Base-by-base conservation (phyloP, 2,113 vertebrate species). In the Pluvianellus socialis region DNA sequence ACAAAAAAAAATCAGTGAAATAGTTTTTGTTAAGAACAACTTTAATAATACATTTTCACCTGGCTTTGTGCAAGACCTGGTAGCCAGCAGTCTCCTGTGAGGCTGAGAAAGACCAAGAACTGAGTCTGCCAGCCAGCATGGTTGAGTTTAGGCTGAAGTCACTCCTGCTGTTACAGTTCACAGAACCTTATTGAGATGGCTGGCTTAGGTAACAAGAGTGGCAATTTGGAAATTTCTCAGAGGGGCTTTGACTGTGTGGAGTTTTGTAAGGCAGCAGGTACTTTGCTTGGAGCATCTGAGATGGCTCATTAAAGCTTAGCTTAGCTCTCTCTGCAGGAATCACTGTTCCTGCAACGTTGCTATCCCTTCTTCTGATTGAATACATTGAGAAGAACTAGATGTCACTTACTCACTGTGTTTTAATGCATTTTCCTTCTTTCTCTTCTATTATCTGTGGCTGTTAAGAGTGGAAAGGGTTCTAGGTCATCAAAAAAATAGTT, bases 331-430 rank as follows among this genome's bases (percentile, higher is more conserved):
- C 38, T 59, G 63, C 26, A 72, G 84, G 63, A 91, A 44, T 38
- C n/a, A 6, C 14, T 1, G 1, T 67, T 81, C 50, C 61, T 4
- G 3, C 66, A n/a, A 9, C 0, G 6, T 20, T 74, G 14, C 9
- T 13, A 10, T 73, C 7, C 10, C 42, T 86, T 72, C 33, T 26
- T n/a, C 32, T 56, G 59, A 42, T 1, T 9, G 28, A 94, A 75
- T 26, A 61, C 35, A 20, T 47, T 2, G 33, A 66, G 59, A 47
- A 42, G 72, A 89, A 12, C 16, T 58, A 10, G 2, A 12, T 59
- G 53, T 10, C 14, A 22, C 79, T 79, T 73, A 3, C 38, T 91
- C 15, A 10, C 9, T 91, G 47, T 1, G 0, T 27, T 83, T 70
- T 75, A 38, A 62, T 79, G 20, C 9, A 4, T 58, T 85, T 61